Conservation (phyloP, 2,797 vertebrate species). For the Darevskia mixta region DNA sequence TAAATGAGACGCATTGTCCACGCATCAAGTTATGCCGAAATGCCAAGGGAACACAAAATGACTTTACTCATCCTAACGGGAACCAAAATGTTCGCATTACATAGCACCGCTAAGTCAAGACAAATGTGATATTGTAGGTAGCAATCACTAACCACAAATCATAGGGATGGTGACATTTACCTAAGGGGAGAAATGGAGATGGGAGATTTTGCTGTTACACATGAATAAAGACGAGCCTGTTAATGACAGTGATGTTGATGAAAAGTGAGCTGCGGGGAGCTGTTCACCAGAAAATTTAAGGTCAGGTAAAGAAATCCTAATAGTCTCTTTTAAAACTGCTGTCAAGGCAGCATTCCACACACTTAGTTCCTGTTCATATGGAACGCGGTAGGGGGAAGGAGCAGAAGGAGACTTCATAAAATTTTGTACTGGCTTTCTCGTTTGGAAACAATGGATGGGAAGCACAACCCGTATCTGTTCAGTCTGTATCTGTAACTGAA, state of each 20-base stretch:
- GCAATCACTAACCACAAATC: slow-evolving; percentile 32
- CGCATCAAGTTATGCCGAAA: slow-evolving; percentile 31
- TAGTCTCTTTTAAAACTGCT: slow-evolving; percentile 35
- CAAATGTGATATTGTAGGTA: slow-evolving; percentile 34
- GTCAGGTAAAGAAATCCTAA: slow-evolving; percentile 49
- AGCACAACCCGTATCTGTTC: background rate
- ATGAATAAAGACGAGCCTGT: slow-evolving; percentile 38
- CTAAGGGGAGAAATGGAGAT: slow-evolving; percentile 47
- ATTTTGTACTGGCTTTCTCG: background rate
- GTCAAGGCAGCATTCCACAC: slow-evolving; percentile 38
- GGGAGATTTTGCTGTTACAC: slow-evolving; percentile 30
- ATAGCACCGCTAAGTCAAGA: slow-evolving; percentile 36
- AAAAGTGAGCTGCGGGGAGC: slow-evolving; percentile 45
- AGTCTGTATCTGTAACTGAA: background rate
- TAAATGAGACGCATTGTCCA: slow-evolving; percentile 42
- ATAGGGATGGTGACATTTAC: slow-evolving; percentile 7
- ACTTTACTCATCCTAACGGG: slow-evolving; percentile 42
- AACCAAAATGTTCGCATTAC: slow-evolving; percentile 31
- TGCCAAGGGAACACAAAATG: background rate
- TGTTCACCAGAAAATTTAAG: slow-evolving; percentile 39
- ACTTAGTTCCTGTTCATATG: slow-evolving; percentile 4
- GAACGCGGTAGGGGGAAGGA: background rate
- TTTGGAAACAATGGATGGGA: background rate
- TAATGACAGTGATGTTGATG: slow-evolving; percentile 53
- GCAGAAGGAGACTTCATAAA: background rate